A percentile compares a stretch with the other conserved stretches of the same genome.
Evolutionary conservation across 53 echinoderm and acorn worm species (phyloP).

Genomic region (Zoroaster sp.): DNA sequence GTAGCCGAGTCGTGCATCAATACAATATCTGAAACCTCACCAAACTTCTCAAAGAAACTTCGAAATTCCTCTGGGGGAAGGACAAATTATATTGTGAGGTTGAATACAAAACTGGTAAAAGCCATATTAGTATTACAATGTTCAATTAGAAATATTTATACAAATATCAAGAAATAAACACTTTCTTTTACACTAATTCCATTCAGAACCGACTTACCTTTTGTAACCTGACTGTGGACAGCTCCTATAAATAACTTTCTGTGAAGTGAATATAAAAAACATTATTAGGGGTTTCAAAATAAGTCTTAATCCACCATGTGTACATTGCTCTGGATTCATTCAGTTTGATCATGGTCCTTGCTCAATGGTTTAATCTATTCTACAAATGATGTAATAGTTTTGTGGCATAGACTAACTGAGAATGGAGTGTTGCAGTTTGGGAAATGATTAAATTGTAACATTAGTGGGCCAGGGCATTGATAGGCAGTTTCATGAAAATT

Average conservation of each 20-base stretch:
- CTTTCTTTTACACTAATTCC: too few species aligned
- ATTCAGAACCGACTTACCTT: too few species aligned
- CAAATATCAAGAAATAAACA: too few species aligned
- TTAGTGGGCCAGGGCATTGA: too few species aligned
- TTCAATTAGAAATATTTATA: background rate
- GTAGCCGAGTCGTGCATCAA: slow-evolving; percentile 83
- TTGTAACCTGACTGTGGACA: slow-evolving; percentile 65
- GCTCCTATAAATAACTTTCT: slow-evolving; percentile 91
- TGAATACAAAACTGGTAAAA: background rate
- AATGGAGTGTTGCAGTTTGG: too few species aligned
- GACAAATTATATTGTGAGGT: background rate
- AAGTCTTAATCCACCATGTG: background rate
- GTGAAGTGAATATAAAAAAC: slow-evolving; percentile 1
- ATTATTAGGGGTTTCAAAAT: background rate
- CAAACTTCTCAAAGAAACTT: slow-evolving; percentile 76
- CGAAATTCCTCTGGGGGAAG: slow-evolving; percentile 72
- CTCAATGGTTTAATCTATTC: too few species aligned
- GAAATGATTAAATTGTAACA: too few species aligned
- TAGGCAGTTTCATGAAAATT: too few species aligned
- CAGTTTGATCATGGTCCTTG: too few species aligned
- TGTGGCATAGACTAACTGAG: too few species aligned
- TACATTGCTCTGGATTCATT: background rate
- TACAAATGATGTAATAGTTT: too few species aligned
- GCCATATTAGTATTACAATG: background rate
- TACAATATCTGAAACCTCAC: slow-evolving; percentile 73